Base-by-base conservation (phyloP, 2,888 invertebrate genomes). In the Laspeyria flexula region DNA sequence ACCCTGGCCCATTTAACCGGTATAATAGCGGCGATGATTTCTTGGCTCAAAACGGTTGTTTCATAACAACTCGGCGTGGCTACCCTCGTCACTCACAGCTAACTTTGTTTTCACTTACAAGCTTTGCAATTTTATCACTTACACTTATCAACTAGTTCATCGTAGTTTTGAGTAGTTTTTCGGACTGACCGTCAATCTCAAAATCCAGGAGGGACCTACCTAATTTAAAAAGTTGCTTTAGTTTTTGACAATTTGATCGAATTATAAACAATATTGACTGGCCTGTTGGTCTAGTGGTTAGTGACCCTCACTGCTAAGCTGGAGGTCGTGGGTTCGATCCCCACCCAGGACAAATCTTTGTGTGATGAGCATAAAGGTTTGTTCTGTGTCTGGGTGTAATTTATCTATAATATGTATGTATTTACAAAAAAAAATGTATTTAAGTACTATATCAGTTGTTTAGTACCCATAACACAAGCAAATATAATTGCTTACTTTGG, bases 11-110 rank as follows among this genome's bases (percentile, higher is more conserved):
- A 58, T 65, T 70, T 65, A 73, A 65, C 61, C 70, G 46, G 66
- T 69, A 75, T 86, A 86, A 88, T 85, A 69, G 76, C 66, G 69
- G 81, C 80, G 86, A 88, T 88, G 88, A 90, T 88, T 86, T 87
- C 85, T 82, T 81, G 80, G 79, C 85, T 83, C 76, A 79, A 80
- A 83, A 76, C 80, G 77, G 73, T 77, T 70, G 79, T 79, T 79
- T 83, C 85, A 86, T 83, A 84, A 85, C 81, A 84, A 83, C 81
- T 79, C 77, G 80, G 74, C n/a, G n/a, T 7, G 39, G 45, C 51
- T 73, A 80, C 85, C 85, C 85, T 83, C 84, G 82, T 84, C 85
- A 83, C 77, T 77, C 66, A 61, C 72, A 56, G 65, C 75, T 84
- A 81, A 84, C 81, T 86, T 83, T 85, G 80, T 81, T 85, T 78